These are phyloP conservation scores for Paradisaea rubra DNA, from an alignment of 2,113 vertebrate species.

Conservation along the genomic window DNA sequence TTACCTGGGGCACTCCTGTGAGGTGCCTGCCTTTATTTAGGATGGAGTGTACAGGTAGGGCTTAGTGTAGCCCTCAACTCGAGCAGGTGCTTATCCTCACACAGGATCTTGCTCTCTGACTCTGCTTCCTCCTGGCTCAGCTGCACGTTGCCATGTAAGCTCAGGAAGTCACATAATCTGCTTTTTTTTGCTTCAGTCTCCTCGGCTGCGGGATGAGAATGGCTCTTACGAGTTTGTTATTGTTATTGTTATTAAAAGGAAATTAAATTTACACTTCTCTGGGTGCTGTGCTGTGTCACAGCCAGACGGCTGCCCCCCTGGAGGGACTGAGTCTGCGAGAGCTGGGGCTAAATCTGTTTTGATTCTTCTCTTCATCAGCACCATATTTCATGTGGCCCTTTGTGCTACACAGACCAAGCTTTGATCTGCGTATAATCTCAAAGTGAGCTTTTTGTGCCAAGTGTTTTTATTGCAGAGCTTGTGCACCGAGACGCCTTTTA, in stretches of 20 bases:
- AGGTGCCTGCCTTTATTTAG: neutral
- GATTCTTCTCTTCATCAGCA: conserved; percentile 3
- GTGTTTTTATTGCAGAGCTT: neutral
- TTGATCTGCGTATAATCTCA: conserved; percentile 18
- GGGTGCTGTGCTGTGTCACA: conserved; percentile 1
- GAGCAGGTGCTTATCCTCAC: neutral
- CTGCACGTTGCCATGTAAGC: rapidly evolving
- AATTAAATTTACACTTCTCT: neutral
- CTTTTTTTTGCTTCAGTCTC: neutral
- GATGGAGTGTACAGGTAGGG: neutral
- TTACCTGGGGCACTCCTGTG: neutral
- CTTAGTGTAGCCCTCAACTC: neutral
- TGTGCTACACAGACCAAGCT: neutral
- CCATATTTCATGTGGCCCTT: conserved; percentile 2
- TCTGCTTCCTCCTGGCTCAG: neutral
- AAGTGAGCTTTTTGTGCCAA: neutral
- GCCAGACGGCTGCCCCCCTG: neutral
- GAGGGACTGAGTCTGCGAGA: neutral
- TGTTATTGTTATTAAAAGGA: conserved; percentile 4
- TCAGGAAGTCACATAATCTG: neutral
- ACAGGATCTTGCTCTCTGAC: neutral
- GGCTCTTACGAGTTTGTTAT: neutral
- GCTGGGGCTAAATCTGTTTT: neutral
- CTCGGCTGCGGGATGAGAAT: neutral
- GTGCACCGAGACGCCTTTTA: neutral